phyloP scores from a whole-genome alignment of 2,113 vertebrate species.

The Catharus fuscescens region DNA sequence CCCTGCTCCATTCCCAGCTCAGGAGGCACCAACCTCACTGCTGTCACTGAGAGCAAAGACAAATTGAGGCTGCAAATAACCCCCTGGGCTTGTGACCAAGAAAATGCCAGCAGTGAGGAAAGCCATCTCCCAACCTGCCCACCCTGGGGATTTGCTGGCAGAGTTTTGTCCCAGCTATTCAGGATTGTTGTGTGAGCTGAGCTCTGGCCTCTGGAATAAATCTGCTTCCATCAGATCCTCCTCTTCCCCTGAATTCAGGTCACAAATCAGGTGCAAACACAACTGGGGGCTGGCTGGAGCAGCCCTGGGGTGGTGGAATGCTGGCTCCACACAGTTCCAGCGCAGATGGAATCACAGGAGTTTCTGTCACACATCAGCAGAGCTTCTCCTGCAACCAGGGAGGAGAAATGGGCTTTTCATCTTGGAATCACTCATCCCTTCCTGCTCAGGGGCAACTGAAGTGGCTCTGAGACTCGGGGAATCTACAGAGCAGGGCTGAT shows the following conservation, averaged over 20 bases:
- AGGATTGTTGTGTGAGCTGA: background rate
- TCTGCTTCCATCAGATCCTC: background rate
- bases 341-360: background rate
- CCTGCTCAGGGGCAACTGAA: background rate
- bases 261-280: background rate
- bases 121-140: constrained; percentile 36
- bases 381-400: background rate
- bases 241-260: fast-evolving
- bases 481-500: background rate
- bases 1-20: background rate
- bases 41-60: background rate
- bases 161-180: background rate
- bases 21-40: background rate
- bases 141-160: background rate
- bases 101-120: constrained; percentile 47
- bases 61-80: constrained; percentile 10
- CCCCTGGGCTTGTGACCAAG: constrained; percentile 27
- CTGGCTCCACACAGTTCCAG: fast-evolving
- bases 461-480: background rate
- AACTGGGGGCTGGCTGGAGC: background rate
- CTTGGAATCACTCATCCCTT: background rate
- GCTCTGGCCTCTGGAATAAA: background rate
- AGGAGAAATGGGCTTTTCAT: background rate
- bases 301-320: background rate
- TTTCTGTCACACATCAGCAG: background rate